Base-by-base conservation (phyloP, 2,797 vertebrate genomes). In the Threskiornis aethiopicus region DNA sequence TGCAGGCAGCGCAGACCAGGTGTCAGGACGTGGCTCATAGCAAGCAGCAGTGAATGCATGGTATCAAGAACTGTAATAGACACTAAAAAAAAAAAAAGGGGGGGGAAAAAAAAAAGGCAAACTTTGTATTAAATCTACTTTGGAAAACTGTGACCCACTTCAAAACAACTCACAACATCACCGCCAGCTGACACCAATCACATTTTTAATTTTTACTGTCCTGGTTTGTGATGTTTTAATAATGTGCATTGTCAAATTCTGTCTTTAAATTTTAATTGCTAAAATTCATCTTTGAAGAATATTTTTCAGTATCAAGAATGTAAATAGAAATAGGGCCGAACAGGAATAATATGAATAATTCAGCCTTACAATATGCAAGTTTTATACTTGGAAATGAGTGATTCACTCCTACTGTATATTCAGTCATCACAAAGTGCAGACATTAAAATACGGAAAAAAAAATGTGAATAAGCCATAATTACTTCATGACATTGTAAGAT, bases 191-290 rank as follows among this genome's bases (percentile, higher is more conserved):
- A 55, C 70, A 75, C 71, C 84, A 55, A 16, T 4, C 87, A 69
- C 71, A 16, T 54, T 12, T 81, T 65, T 62, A 52, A 18, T 76
- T 85, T 84, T 13, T 15, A 4, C 73, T 84, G 87, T 19, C 87
- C 91, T 8, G 13, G 37, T 52, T 80, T 91, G 61, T 84, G 88
- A 90, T 29, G 24, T 69, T 88, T 88, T 79, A 86, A 91, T 94
- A 91, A 65, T 67, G 52, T 25, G 21, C 37, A 1, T 29, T 49
- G 61, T 86, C 92, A 93, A 81, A 90, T 31, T 29, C 80, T 75
- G 55, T n/a, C 91, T 90, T 90, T 80, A 91, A 87, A 94, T 86
- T 94, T 96, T 90, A 93, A 96, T 90, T 95, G 71, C 85, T 91
- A 77, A 93, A 92, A 84, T 57, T 67, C 8, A 4, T 70, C 87